Evolutionary conservation across 2,888 invertebrate genomes (phyloP), one percentile per base, ranked within the genome.

Genomic region (Zaprionus bogoriensis): DNA sequence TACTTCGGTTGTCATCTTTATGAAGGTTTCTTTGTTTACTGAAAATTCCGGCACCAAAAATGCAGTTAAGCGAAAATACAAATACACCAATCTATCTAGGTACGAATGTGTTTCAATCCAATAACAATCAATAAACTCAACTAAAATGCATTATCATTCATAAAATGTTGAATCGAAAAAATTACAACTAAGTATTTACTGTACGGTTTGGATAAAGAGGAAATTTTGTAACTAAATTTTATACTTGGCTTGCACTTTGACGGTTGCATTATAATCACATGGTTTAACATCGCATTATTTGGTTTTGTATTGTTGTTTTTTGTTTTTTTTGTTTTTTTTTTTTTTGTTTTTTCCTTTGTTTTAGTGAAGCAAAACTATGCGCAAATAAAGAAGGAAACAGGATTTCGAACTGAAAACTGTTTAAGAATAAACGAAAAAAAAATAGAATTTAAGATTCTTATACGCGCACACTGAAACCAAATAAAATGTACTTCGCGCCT

Each of bases 121-220:
- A 73, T 80, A 71, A 71, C 69, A 86, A 80, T 80, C 79, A 85
- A 87, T 73, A 82, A 82, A 82, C 82, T 87, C 87, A 85, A 85
- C 82, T 87, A 87, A 87, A 78, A 87, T 82, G 87, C 82, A 87
- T 67, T 58, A 62, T 74, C 78, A 87, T 75, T 87, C 87, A 80
- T 70, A 74, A 81, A 77, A 77, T 86, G 72, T 84, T 72, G 63
- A 87, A 87, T 81, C 36, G 64, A 78, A 84, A 78, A 67, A 82
- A 88, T 87, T 89, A 88, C 84, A 83, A 87, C 88, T 89, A 88
- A 75, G 74, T 75, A 61, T 65, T 79, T 86, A 86, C 80, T 62
- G 74, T 81, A 86, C 77, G 77, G 71, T 86, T 77, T 88, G 90
- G 89, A 87, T 90, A 90, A 89, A 89, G 90, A 90, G 89, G 81